These are phyloP conservation scores for Lucifuga dentata DNA, from an alignment of 2,113 vertebrate species.

Conservation along the genomic window DNA sequence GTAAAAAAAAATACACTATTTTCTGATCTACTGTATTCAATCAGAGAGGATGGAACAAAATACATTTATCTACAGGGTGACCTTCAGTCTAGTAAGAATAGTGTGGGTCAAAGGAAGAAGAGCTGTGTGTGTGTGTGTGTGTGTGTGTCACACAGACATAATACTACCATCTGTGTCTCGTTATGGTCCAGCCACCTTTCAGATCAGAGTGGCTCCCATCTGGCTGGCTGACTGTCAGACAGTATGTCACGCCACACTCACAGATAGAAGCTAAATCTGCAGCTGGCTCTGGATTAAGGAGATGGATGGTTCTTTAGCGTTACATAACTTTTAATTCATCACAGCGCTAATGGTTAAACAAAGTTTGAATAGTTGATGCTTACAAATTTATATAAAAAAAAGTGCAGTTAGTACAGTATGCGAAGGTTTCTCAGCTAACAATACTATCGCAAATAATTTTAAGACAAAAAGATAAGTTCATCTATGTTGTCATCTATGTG, in stretches of 20 bases:
- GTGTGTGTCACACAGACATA: conserved; percentile 21
- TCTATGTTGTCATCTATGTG: not conserved
- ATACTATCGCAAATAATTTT: not conserved
- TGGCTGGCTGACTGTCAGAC: conserved; percentile 41
- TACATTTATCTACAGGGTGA: conserved; percentile 1
- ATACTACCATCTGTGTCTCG: conserved; percentile 63
- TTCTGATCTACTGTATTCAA: too few relatives aligned
- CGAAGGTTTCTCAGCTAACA: not conserved
- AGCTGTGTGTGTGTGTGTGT: conserved; percentile 2
- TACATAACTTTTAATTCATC: conserved; percentile 1
- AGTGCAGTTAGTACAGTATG: not conserved
- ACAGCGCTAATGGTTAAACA: not conserved
- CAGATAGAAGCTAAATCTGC: conserved; percentile 16
- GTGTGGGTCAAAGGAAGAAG: not conserved
- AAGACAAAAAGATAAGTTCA: not conserved
- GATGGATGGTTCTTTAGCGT: conserved; percentile 16
- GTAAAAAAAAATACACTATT: too few relatives aligned
- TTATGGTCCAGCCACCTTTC: conserved; percentile 57
- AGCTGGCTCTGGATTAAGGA: conserved; percentile 14
- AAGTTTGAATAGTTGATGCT: not conserved
- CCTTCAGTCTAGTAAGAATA: not conserved
- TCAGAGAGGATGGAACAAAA: too few relatives aligned
- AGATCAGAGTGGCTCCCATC: conserved; percentile 53
- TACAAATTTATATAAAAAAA: not conserved
- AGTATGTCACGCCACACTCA: conserved; percentile 43